Base-by-base conservation (phyloP, 2,888 invertebrate species). In the Caenorhabditis sinica region DNA sequence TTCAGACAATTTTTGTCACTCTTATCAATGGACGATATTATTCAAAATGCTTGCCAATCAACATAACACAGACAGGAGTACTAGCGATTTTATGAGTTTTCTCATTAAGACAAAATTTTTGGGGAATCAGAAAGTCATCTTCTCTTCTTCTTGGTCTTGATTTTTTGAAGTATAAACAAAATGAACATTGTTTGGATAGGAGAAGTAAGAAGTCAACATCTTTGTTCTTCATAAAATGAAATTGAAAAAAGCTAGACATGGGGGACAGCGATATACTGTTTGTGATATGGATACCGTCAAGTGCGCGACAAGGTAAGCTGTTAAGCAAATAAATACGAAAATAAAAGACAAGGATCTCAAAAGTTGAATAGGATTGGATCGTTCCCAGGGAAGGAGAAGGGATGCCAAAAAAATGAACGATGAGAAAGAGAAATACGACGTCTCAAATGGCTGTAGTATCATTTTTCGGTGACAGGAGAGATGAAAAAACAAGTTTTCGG, bases 201-300 rank as follows among this genome's bases (percentile, higher is more conserved):
- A 60, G 36, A 40, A 45, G 36, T 23, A 68, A 45, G 25, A 33
- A 68, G 61, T 49, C 72, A 72, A 58, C 60, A 72, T 28, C 30
- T 40, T 33, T 63, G 45, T 73, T 73, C 73, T 51, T 63, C 63
- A 63, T 25, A 43, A 43, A 63, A 65, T 49, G n/a, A 20, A 9
- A 17, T 28, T 17, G 65, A 25, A 36, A n/a, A 69, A 74, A 74
- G 65, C 74, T 45, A 77, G 80, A 66, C 66, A 56, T 56, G 58
- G 13, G 30, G 30, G n/a, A 9, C 17, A 20, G 25, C 49, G 40
- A 60, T 79, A 23, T 60, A 72, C 71, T 79, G 79, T 72, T 72
- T 80, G 80, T 72, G 80, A 80, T 80, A 80, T 80, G 65, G 72
- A 80, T 80, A 80, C 80, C 58, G 80, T 80, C 80, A 80, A 80